phyloP scores from a whole-genome alignment of 2,113 vertebrate species.

The Diphyllodes magnificus region DNA sequence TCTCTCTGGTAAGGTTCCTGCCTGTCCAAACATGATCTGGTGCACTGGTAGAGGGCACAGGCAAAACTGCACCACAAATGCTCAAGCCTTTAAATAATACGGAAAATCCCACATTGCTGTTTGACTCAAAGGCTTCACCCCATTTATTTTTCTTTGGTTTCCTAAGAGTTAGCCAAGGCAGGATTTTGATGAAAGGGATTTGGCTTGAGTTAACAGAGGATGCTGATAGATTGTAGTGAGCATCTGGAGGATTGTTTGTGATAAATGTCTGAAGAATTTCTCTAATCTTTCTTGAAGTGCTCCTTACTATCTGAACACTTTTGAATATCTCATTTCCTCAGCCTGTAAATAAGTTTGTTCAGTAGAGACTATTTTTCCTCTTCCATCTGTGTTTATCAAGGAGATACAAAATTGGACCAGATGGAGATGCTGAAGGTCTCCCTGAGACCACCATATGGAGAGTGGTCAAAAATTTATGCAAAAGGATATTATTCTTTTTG shows the following conservation, averaged over 20 bases:
- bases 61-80: not conserved
- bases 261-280: constrained; percentile 24
- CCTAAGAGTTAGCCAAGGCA: not conserved
- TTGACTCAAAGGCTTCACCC: not conserved
- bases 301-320: not conserved
- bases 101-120: not conserved
- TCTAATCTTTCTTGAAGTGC: not conserved
- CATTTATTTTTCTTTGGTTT: not conserved
- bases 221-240: not conserved
- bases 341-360: not conserved
- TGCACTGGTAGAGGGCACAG: not conserved
- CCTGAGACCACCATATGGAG: not conserved
- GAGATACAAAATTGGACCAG: not conserved
- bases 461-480: not conserved
- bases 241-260: not conserved
- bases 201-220: not conserved
- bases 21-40: not conserved
- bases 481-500: not conserved
- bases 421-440: not conserved
- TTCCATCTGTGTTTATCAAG: not conserved
- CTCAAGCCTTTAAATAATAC: not conserved
- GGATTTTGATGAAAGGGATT: not conserved
- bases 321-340: not conserved
- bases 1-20: not conserved
- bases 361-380: not conserved